These are phyloP conservation scores for Procavia capensis DNA, from an alignment of 2,113 vertebrate genomes.

Conservation along the genomic window DNA sequence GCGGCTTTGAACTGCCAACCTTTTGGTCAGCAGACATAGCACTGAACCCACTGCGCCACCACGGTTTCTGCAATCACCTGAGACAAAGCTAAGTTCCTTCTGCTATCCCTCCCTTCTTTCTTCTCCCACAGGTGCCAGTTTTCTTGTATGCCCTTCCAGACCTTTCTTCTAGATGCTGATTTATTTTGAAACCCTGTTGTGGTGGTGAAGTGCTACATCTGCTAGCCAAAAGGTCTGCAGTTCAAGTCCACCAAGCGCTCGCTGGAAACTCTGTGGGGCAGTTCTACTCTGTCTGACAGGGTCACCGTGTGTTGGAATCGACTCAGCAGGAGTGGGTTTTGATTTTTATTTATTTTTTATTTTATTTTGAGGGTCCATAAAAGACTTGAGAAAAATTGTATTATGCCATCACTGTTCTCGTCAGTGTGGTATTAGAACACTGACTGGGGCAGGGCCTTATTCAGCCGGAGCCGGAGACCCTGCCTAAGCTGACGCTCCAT, in stretches of 20 bases:
- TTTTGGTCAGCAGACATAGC: no score
- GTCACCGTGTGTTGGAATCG: no score
- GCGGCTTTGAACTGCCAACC: no score
- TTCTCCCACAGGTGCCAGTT: neutral
- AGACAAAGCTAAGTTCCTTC: neutral
- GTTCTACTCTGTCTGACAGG: no score
- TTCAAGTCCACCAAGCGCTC: no score
- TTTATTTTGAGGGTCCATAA: constrained; percentile 15
- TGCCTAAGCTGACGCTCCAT: neutral
- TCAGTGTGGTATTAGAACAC: neutral
- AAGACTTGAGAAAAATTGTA: neutral
- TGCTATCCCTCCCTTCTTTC: neutral
- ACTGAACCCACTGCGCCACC: no score
- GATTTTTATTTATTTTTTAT: neutral
- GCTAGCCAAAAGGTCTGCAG: no score
- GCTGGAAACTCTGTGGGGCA: no score
- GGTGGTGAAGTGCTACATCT: no score
- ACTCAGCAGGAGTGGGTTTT: no score
- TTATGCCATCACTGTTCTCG: neutral
- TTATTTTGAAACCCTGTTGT: no score
- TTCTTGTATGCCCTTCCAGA: neutral
- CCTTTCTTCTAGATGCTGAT: neutral
- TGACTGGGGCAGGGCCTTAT: neutral
- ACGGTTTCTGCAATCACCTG: no score
- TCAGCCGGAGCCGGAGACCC: neutral